Conservation (phyloP, 2,797 vertebrate species). For the Lerista edwardsae region DNA sequence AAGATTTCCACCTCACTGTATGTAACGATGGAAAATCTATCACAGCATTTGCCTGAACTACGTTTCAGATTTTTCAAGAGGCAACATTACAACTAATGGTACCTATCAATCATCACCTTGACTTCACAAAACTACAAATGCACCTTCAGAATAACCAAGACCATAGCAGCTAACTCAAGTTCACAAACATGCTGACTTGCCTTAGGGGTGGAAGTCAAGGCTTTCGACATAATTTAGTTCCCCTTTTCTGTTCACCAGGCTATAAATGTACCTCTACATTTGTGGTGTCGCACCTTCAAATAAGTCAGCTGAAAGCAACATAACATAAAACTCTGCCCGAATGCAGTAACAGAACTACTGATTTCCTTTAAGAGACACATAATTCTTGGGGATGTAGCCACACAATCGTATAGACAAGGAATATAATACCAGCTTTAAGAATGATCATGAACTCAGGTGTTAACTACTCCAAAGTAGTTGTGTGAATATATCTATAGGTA, state of each 20-base stretch:
- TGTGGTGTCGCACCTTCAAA: not conserved
- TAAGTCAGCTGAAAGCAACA: not conserved
- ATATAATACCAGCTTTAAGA: not conserved
- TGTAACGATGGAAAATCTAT: not conserved
- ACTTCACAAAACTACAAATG: not conserved
- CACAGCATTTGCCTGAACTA: not conserved
- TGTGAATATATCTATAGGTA: not conserved
- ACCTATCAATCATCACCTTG: not conserved
- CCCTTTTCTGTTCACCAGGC: not conserved
- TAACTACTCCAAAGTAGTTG: no score
- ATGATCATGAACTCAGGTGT: not conserved
- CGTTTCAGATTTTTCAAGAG: not conserved
- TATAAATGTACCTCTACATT: constrained; percentile 9
- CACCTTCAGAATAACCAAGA: not conserved
- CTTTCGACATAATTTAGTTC: constrained; percentile 2
- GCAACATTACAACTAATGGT: not conserved
- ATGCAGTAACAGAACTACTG: not conserved
- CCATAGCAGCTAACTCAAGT: not conserved
- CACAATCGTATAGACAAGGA: not conserved
- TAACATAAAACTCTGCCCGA: constrained; percentile 3
- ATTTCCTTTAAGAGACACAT: constrained; percentile 1
- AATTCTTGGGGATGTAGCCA: not conserved
- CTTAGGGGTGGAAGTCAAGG: not conserved
- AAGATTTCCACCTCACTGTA: not conserved
- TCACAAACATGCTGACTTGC: not conserved